phyloP scores from a whole-genome alignment of 2,797 vertebrate genomes.

The Macropodus opercularis region DNA sequence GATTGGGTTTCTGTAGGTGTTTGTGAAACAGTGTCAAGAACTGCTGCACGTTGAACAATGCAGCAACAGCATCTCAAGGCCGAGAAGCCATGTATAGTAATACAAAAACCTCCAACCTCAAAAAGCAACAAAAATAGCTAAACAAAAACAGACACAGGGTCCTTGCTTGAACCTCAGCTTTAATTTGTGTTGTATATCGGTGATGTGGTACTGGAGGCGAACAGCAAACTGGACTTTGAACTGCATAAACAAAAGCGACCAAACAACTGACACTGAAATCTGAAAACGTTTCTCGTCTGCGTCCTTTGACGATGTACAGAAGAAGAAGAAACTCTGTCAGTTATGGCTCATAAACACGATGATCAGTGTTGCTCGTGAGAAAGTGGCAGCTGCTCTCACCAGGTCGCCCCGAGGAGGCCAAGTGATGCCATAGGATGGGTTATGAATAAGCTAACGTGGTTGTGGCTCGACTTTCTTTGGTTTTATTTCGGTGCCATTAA shows the following conservation, averaged over 20 bases:
- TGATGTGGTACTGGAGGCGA: slow-evolving; percentile 59
- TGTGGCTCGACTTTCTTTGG: slow-evolving; percentile 28
- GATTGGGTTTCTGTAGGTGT: slow-evolving; percentile 38
- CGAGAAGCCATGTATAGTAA: slow-evolving; percentile 49
- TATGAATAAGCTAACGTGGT: slow-evolving; percentile 51
- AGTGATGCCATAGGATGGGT: slow-evolving; percentile 32
- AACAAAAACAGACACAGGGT: slow-evolving; percentile 55
- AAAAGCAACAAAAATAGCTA: slow-evolving; percentile 36
- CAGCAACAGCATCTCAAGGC: slow-evolving; percentile 21
- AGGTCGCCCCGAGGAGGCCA: slow-evolving; percentile 42
- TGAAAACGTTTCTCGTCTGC: slow-evolving; percentile 35
- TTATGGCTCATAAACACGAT: slow-evolving; percentile 42
- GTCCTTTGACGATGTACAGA: slow-evolving; percentile 37
- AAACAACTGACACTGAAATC: slow-evolving; percentile 33
- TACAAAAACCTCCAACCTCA: slow-evolving; percentile 55
- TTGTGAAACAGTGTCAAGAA: slow-evolving; percentile 28
- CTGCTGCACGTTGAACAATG: slow-evolving; percentile 40
- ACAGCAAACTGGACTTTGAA: slow-evolving; percentile 56
- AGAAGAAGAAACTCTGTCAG: slow-evolving; percentile 26
- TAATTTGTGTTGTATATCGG: slow-evolving; percentile 43
- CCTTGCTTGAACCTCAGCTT: slow-evolving; percentile 54
- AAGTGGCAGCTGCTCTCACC: slow-evolving; percentile 71
- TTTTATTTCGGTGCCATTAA: slow-evolving; percentile 26
- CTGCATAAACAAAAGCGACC: slow-evolving; percentile 29
- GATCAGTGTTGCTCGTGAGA: slow-evolving; percentile 51